Percentiles rank a stretch among this genome's conserved stretches.
Evolutionary conservation across 30 jellyfish, hydroid and myxozoan genomes (phyloP).

Genomic region (Hydractinia symbiolongicarpus): DNA sequence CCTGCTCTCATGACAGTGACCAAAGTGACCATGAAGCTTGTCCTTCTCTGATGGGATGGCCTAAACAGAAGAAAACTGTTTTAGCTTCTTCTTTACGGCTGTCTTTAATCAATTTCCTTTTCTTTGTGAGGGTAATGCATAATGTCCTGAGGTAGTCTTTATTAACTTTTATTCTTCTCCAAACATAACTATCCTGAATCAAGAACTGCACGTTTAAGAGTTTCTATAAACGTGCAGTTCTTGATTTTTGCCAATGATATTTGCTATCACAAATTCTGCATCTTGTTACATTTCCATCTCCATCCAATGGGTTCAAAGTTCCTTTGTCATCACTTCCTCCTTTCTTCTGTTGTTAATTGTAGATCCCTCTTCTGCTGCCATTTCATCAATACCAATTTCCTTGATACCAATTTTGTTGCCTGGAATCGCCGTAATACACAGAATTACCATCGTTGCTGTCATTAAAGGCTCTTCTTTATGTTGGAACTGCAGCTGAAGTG

Average conservation of each 20-base stretch:
- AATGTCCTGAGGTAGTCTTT: neutral
- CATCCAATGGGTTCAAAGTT: constrained; percentile 24
- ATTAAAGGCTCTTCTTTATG: constrained; percentile 6
- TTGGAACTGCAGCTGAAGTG: constrained; percentile 15
- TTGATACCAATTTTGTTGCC: constrained; percentile 10
- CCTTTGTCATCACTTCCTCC: constrained; percentile 29
- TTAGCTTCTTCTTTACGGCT: too few species aligned
- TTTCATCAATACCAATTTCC: too few species aligned
- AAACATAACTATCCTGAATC: too few species aligned
- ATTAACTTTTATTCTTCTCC: neutral
- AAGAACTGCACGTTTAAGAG: too few species aligned
- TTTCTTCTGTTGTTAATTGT: constrained; percentile 20
- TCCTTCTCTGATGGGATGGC: too few species aligned
- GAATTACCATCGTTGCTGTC: neutral
- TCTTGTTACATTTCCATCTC: too few species aligned
- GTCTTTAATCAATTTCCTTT: too few species aligned
- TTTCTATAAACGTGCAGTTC: too few species aligned
- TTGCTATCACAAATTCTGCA: constrained; percentile 28
- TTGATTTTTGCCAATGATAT: constrained; percentile 39
- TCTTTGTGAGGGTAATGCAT: neutral
- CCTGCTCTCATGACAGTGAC: too few species aligned
- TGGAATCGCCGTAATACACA: constrained; percentile 17
- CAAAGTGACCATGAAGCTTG: too few species aligned
- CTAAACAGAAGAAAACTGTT: too few species aligned
- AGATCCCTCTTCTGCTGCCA: constrained; percentile 15